Evolutionary conservation across 2,113 vertebrate genomes (phyloP), one percentile per base, ranked within the genome.

Genomic region (Crypturellus undulatus): DNA sequence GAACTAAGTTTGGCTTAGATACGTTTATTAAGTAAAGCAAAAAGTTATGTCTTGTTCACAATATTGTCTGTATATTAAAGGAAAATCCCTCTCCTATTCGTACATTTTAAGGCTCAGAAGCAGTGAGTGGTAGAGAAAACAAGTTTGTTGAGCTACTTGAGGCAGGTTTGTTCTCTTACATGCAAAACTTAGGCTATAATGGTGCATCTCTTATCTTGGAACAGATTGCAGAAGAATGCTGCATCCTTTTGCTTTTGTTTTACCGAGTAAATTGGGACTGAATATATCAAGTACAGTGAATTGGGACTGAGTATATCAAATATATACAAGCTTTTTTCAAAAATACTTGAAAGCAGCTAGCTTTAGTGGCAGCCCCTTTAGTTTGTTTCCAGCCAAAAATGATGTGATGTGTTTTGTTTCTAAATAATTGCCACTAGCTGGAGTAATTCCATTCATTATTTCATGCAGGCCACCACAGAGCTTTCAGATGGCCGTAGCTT

Each of bases 381-480:
- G 67, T 34, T 63, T 1, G 0, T 32, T 43, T 40, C 45, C 54
- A 67, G 82, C 76, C 42, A 85, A 64, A 87, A 67, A 8, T 16
- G 30, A 15, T 68, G 45, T 47, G 58, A 10, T 72, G 15, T 87
- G 49, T 49, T 91, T 30, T 67, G 42, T 92, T 78, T 32, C 79
- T 84, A 54, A 77, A 19, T 67, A 70, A 26, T 40, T 88, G 64
- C 68, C 38, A 3, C 73, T 70, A 92, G 79, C 90, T 95, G 91
- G 76, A 90, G 79, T 87, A 63, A 87, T 77, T 94, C 84, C 93
- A 80, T 87, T 86, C 60, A 30, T 92, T 88, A 84, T 87, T 94
- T 93, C 92, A 79, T 71, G 69, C 82, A 68, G 82, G 76, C 60
- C 69, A 81, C 79, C 73, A 36, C 69, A 1, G 18, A 85, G 88